phyloP scores from a whole-genome alignment of 2,113 vertebrate species.

The Uria lomvia region DNA sequence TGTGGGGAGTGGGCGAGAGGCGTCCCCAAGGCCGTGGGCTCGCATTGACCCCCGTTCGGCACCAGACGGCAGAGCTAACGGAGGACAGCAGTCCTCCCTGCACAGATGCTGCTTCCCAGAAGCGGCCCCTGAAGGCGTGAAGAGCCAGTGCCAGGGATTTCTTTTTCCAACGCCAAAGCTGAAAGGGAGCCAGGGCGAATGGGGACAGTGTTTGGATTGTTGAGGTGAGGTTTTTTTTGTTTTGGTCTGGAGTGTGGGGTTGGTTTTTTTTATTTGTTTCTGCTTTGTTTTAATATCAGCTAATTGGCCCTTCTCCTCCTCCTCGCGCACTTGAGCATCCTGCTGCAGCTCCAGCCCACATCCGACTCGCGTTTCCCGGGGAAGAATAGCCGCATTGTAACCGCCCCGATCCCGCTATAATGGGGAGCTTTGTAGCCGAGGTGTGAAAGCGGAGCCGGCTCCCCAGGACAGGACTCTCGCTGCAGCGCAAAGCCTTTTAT shows the following conservation, averaged over 20 bases:
- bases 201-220: background rate
- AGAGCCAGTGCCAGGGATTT: background rate
- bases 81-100: background rate
- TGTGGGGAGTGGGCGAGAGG: background rate
- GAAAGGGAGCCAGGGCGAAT: background rate
- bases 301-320: background rate
- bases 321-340: background rate
- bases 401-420: background rate
- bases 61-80: background rate
- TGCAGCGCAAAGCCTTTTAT: background rate
- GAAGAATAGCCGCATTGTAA: background rate
- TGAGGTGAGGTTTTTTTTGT: background rate
- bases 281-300: slow-evolving; percentile 8
- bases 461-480: background rate
- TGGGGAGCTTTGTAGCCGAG: background rate
- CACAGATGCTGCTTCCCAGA: background rate
- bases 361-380: background rate
- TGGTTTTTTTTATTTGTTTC: background rate
- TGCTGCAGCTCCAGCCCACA: background rate
- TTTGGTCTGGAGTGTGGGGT: background rate
- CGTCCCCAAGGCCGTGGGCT: fast-evolving
- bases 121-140: background rate
- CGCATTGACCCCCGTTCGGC: background rate
- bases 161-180: background rate
- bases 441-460: background rate